phyloP scores from a whole-genome alignment of 2,888 invertebrate species.

The Hetaerina titia region DNA sequence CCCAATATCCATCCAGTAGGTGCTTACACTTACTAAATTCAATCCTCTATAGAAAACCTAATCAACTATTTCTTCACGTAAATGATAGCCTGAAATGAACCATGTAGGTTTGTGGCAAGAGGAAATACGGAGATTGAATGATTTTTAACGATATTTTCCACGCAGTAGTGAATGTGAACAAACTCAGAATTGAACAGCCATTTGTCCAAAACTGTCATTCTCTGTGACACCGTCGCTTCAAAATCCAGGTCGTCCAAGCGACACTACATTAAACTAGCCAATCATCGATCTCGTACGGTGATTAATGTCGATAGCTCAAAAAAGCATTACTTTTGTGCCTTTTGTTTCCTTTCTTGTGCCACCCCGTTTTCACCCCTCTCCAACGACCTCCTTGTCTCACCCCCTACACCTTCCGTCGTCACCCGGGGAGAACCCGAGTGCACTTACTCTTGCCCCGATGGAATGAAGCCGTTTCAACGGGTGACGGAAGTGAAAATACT shows the following conservation, averaged over 20 bases:
- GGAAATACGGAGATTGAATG: no score
- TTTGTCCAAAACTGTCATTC: background rate
- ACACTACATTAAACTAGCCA: background rate
- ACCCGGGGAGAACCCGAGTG: background rate
- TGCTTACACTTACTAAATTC: no score
- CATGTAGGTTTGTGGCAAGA: no score
- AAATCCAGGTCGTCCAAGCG: background rate
- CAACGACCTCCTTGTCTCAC: background rate
- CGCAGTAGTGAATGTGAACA: no score
- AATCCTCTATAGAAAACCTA: no score
- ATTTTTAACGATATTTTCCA: no score
- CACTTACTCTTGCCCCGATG: background rate
- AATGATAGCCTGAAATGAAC: no score
- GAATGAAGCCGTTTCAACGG: background rate
- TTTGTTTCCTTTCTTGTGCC: background rate
- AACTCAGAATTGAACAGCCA: background rate
- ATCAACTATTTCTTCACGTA: no score
- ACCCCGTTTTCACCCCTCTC: background rate
- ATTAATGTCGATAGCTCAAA: background rate
- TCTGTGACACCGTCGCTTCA: background rate
- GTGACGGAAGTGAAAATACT: background rate
- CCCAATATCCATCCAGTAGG: no score
- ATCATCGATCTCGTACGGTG: background rate
- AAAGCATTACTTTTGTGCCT: background rate
- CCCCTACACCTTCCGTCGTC: background rate